A percentile compares a stretch with the other conserved stretches of the same genome.
Conservation (phyloP, 2,797 vertebrate species). For the Spinus olivaceus region DNA sequence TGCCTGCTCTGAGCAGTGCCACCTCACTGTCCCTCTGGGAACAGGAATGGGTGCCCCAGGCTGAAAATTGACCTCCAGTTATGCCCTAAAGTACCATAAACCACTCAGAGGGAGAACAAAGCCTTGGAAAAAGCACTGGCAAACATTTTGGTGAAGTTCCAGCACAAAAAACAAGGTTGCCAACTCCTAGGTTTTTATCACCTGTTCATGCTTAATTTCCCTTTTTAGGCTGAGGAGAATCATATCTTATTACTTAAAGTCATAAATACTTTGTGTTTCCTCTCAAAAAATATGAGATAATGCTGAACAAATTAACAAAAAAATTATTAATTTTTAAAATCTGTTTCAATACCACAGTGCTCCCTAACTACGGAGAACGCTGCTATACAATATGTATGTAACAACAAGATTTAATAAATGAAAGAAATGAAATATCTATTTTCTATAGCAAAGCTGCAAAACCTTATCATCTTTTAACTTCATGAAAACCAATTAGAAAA, state of each 20-base stretch:
- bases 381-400: not conserved
- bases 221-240: not conserved
- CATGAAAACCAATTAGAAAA: not conserved
- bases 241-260: not conserved
- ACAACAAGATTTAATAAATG: not conserved
- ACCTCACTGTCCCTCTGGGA: not conserved
- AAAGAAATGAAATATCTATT: not conserved
- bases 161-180: not conserved
- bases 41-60: not conserved
- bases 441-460: not conserved
- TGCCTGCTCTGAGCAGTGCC: not conserved
- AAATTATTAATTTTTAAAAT: not conserved
- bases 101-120: not conserved
- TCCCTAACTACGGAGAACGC: rapidly evolving
- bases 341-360: not conserved
- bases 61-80: not conserved
- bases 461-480: not conserved
- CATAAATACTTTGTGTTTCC: not conserved
- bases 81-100: not conserved
- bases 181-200: not conserved
- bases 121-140: not conserved
- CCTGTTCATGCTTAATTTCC: not conserved
- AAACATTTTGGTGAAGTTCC: not conserved
- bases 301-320: not conserved
- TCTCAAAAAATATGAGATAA: not conserved